Evolutionary conservation across 2,113 vertebrate species (phyloP).

Genomic region (Phyllostomus discolor): DNA sequence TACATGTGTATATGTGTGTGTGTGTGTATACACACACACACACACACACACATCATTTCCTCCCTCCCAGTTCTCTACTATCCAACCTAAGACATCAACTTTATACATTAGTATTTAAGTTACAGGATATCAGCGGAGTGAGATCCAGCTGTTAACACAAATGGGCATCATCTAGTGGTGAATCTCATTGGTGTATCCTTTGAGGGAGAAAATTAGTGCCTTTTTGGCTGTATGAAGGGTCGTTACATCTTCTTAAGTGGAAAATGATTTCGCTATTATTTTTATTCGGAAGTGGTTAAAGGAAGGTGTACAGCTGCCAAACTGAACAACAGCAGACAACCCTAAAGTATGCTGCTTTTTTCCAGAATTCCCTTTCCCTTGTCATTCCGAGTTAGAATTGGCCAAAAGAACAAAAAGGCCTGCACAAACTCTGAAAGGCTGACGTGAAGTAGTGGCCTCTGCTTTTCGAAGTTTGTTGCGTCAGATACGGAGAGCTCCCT

Average conservation of each 20-base stretch:
- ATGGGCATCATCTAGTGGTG: neutral
- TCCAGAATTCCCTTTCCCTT: neutral
- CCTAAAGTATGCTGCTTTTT: neutral
- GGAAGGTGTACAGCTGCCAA: neutral
- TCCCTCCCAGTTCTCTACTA: neutral
- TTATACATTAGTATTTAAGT: neutral
- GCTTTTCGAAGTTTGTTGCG: neutral
- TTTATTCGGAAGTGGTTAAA: neutral
- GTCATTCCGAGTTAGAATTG: neutral
- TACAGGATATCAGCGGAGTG: neutral
- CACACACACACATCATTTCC: neutral
- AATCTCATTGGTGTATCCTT: neutral
- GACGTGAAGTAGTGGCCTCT: neutral
- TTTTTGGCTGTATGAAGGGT: neutral
- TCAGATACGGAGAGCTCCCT: neutral
- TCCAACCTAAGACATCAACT: neutral
- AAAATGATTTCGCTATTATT: neutral
- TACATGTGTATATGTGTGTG: neutral
- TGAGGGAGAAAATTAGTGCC: neutral
- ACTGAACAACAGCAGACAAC: neutral
- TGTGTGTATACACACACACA: neutral
- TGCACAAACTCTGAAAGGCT: neutral
- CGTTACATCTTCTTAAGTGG: neutral
- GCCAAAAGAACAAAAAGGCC: neutral
- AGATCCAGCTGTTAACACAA: neutral